phyloP scores from a whole-genome alignment of 2,113 vertebrate species.

The Neogale vison region DNA sequence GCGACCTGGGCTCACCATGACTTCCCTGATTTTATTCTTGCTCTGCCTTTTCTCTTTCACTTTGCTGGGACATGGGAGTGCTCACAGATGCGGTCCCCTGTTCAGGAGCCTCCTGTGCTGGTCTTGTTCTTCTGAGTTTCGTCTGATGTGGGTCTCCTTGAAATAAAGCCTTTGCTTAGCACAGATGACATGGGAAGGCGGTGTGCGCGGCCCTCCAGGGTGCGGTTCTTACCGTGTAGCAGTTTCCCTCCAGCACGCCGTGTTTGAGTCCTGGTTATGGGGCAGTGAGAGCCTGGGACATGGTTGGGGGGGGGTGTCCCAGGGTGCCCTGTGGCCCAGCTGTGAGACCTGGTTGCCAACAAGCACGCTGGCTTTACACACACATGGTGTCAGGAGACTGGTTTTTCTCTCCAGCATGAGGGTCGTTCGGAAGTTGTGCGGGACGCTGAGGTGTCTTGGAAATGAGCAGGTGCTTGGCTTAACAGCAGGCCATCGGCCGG shows the following conservation, averaged over 20 bases:
- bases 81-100: background rate
- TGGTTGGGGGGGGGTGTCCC: background rate
- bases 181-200: background rate
- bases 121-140: background rate
- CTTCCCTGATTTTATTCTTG: background rate
- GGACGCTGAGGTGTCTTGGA: background rate
- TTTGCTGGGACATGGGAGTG: background rate
- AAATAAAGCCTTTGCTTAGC: background rate
- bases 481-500: rapidly evolving
- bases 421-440: background rate
- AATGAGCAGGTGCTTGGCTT: background rate
- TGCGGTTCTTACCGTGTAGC: rapidly evolving
- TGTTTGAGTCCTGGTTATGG: background rate
- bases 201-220: background rate
- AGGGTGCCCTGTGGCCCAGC: background rate
- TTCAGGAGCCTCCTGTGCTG: background rate
- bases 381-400: background rate
- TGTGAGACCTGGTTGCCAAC: no score
- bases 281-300: background rate
- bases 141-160: background rate
- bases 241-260: background rate
- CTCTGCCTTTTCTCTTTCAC: background rate
- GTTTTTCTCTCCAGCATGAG: background rate
- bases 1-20: background rate
- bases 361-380: background rate